A percentile compares a stretch with the other conserved stretches of the same genome.
Conservation (phyloP, 2,888 invertebrate species). For the Eupithecia pulchellata region DNA sequence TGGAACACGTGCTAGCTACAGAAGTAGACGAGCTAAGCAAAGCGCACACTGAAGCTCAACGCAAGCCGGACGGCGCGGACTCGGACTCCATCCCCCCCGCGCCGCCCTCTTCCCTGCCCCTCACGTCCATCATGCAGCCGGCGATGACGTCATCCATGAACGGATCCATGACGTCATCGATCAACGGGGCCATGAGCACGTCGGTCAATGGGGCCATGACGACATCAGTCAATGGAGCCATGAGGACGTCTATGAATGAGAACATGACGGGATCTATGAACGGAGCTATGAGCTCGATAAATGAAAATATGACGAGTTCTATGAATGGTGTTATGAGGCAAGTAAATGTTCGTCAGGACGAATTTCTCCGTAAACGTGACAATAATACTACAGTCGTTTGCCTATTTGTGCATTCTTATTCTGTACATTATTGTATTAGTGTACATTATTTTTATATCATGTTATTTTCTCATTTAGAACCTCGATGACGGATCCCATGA, state of each 20-base stretch:
- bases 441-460: not conserved
- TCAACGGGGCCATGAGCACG: conserved; percentile 50
- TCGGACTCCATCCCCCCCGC: conserved; percentile 75
- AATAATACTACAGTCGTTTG: not conserved
- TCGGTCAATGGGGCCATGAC: conserved; percentile 48
- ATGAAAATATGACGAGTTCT: conserved; percentile 4
- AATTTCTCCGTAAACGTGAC: not conserved
- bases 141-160: conserved; percentile 50
- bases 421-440: not conserved
- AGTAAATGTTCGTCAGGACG: not conserved
- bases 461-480: conserved; percentile 1
- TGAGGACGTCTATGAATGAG: conserved; percentile 53
- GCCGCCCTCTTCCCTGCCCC: conserved; percentile 67
- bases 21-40: conserved; percentile 77
- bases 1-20: conserved; percentile 77
- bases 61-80: conserved; percentile 79
- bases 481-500: conserved; percentile 27
- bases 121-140: conserved; percentile 56
- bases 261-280: conserved; percentile 48
- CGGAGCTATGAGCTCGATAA: conserved; percentile 30
- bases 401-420: not conserved
- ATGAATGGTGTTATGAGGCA: conserved; percentile 5
- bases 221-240: conserved; percentile 43
- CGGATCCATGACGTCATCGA: conserved; percentile 52
- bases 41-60: conserved; percentile 69